These are phyloP conservation scores for Amia ocellicauda DNA, from an alignment of 2,113 vertebrate genomes.

Conservation along the genomic window DNA sequence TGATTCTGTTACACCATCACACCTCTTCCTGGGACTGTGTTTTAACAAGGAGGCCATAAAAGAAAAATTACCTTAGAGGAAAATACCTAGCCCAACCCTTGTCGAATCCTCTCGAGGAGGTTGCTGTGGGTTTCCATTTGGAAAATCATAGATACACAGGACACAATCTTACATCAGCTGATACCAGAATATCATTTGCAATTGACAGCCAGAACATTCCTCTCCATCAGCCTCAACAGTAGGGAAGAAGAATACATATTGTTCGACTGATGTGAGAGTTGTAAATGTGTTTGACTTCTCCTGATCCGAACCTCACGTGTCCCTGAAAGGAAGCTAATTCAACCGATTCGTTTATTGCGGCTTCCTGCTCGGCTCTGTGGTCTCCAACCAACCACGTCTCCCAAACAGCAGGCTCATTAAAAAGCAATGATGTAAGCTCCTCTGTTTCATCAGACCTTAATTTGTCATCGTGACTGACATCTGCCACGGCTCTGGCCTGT, in stretches of 20 bases:
- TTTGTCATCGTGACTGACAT: constrained; percentile 64
- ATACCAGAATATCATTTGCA: too few relatives aligned
- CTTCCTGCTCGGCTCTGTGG: neutral
- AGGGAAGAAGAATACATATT: too few relatives aligned
- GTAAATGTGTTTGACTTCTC: neutral
- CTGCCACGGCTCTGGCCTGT: constrained; percentile 32
- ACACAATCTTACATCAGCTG: too few relatives aligned
- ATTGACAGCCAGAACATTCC: too few relatives aligned
- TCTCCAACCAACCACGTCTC: neutral
- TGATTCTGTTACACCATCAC: neutral
- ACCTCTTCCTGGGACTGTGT: too few relatives aligned
- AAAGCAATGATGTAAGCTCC: constrained; percentile 53
- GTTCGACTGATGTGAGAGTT: neutral
- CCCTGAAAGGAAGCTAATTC: neutral
- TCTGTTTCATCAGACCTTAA: constrained; percentile 52
- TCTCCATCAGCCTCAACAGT: too few relatives aligned
- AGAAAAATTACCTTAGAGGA: too few relatives aligned
- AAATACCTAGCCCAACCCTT: too few relatives aligned
- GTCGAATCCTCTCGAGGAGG: too few relatives aligned
- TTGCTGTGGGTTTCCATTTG: too few relatives aligned
- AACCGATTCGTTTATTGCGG: neutral
- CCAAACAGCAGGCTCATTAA: constrained; percentile 45
- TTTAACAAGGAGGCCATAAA: too few relatives aligned
- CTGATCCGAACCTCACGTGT: neutral
- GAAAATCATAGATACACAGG: too few relatives aligned